Evolutionary conservation across 1,140 invertebrate genomes (phyloP).

Genomic region (Drosophila trapezifrons): DNA sequence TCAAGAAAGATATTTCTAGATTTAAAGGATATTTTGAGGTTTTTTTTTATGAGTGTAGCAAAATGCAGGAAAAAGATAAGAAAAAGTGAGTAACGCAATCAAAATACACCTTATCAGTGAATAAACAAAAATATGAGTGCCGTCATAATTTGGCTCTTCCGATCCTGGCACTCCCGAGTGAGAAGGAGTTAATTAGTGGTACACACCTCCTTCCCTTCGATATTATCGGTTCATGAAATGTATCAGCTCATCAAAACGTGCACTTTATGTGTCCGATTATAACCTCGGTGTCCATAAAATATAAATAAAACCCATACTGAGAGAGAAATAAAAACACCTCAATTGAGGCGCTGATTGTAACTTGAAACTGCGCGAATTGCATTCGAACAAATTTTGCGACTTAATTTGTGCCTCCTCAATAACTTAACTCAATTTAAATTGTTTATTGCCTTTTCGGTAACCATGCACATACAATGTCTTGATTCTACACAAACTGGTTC

Average conservation of each 20-base stretch:
- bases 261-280: constrained; percentile 47
- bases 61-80: not conserved
- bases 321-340: constrained; percentile 29
- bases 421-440: constrained; percentile 36
- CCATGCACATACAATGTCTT: constrained; percentile 16
- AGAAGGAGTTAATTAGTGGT: constrained; percentile 23
- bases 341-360: constrained; percentile 41
- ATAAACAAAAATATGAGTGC: not conserved
- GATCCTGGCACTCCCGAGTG: constrained; percentile 11
- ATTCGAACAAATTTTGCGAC: constrained; percentile 43
- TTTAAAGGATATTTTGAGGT: too few species aligned
- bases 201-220: constrained; percentile 17
- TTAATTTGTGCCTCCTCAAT: constrained; percentile 46
- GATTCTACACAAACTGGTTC: constrained; percentile 41
- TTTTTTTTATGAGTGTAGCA: too few species aligned
- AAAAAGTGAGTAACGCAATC: not conserved
- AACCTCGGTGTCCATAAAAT: constrained; percentile 33
- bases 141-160: constrained; percentile 5
- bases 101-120: constrained; percentile 8
- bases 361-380: constrained; percentile 34
- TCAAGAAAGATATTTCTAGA: too few species aligned
- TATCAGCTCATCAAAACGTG: constrained; percentile 48
- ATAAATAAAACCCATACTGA: constrained; percentile 39
- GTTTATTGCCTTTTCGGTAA: constrained; percentile 24
- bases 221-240: constrained; percentile 16